Evolutionary conservation across 2,113 vertebrate species (phyloP), one percentile per base, ranked within the genome.

Genomic region (Melanerpes aurifrons): DNA sequence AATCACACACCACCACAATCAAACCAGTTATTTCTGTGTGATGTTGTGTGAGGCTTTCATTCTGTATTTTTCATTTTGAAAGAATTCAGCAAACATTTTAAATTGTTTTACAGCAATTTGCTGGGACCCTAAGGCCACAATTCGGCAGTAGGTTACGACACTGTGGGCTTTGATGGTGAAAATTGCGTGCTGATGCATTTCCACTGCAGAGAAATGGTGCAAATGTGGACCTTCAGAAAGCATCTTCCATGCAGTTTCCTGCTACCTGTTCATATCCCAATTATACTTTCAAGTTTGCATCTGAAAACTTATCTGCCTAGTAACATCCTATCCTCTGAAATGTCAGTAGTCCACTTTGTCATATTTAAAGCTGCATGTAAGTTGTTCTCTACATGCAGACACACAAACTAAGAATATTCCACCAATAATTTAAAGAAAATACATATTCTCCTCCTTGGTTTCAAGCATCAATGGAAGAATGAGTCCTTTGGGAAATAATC

Each of bases 31-130:
- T 78, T 93, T 79, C 58, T 17, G 4, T 47, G n/a, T 43, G 74
- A 62, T 70, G 37, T 79, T 84, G 50, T 78, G 54, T 73, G 84
- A 93, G 77, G 56, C 63, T 90, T 80, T 85, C 58, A 7, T 80
- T 77, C 64, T 15, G 37, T 48, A 59, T 87, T 94, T 89, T 93
- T 80, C 53, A 64, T 82, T 96, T 91, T 74, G 85, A 87, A 95
- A 82, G 71, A 77, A 87, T 95, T 61, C 61, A 82, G 85, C 68
- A 94, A 92, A 91, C 64, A 82, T 85, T 96, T 72, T 56, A 67
- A 89, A 75, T 67, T 89, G 82, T 92, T 94, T 94, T 89, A 75
- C 81, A 54, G 50, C 82, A 31, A 85, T 91, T 94, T 87, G 85
- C 61, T 89, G 70, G 62, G 62, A 86, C 81, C 86, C 81, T 69